Evolutionary conservation across 2,888 invertebrate genomes (phyloP), one percentile per base, ranked within the genome.

Genomic region (Drosophila lacicola): DNA sequence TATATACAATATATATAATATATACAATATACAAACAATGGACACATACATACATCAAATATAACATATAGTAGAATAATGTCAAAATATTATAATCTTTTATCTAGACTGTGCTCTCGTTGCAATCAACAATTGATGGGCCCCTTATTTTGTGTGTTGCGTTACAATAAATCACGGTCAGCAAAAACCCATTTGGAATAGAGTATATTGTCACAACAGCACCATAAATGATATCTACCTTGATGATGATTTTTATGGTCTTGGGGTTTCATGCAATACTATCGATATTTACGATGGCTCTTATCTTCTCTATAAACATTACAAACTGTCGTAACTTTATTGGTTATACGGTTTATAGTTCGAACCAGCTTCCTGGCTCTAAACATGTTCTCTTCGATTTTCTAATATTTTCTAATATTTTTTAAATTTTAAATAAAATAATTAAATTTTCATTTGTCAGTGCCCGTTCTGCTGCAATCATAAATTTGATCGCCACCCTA

Each of bases 111-210:
- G 29, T 60, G 42, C 33, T 44, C 17, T 36, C 13, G 13, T 14
- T 33, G 37, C 41, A 37, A n/a, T 14, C 57, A n/a, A 29, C 19
- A 39, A 21, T 62, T 13, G 21, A 34, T 57, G 11, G 34, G 5
- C 6, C 4, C 5, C 25, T 45, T 61, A 34, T 42, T 33, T 11
- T n/a, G n/a, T 13, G 13, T 36, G 25, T 11, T 29, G 34, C 14
- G 8, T 10, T 4, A 11, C 50, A 39, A 51, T 64, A 64, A 64
- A 64, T 60, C 64, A 64, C 33, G 33, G 25, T 6, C 29, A 54
- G n/a, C 29, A 60, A 55, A 36, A 25, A 8, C 14, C 36, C 4
- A 61, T 60, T 45, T 37, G 2, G 3, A n/a, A 45, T 54, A 47
- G 11, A 34, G 13, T 33, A 34, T 50, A 50, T 50, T 37, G 36